A percentile compares a stretch with the other conserved stretches of the same genome.
phyloP scores from a whole-genome alignment of 2,888 invertebrate genomes.

The Empis stercorea region DNA sequence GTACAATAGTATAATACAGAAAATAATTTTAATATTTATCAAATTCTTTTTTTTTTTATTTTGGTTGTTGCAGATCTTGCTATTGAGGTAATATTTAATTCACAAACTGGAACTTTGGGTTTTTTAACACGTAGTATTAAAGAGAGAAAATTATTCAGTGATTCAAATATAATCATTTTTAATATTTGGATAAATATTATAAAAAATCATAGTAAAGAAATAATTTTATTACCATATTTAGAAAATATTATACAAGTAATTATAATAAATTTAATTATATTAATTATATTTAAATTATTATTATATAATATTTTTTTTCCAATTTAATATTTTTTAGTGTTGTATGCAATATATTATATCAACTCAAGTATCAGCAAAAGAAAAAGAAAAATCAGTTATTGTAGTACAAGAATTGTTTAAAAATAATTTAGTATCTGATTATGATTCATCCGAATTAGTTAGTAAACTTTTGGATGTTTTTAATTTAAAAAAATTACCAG shows the following conservation, averaged over 20 bases:
- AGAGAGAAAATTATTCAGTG: slow-evolving; percentile 14
- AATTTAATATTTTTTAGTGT: slow-evolving; percentile 10
- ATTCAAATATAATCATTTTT: slow-evolving; percentile 17
- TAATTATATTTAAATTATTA: background rate
- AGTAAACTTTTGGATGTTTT: slow-evolving; percentile 13
- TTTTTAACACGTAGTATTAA: slow-evolving; percentile 14
- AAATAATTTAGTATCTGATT: slow-evolving; percentile 10
- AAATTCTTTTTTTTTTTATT: no score
- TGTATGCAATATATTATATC: slow-evolving; percentile 16
- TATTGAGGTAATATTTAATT: slow-evolving; percentile 15
- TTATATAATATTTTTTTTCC: background rate
- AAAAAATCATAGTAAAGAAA: slow-evolving; percentile 8
- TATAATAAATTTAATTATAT: background rate
- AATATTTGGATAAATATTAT: slow-evolving; percentile 17
- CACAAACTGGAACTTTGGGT: slow-evolving; percentile 14
- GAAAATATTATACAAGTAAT: slow-evolving; percentile 14
- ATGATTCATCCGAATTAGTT: slow-evolving; percentile 9
- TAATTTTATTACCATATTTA: slow-evolving; percentile 12
- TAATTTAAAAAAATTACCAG: slow-evolving; percentile 15
- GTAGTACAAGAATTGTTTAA: slow-evolving; percentile 15
- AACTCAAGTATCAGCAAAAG: slow-evolving; percentile 17
- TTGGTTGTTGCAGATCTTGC: slow-evolving; percentile 15
- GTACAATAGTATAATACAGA: no score
- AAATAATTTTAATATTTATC: no score
- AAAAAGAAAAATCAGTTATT: slow-evolving; percentile 19